phyloP scores from a whole-genome alignment of 2,888 invertebrate genomes.

The Poecilus cupreus region DNA sequence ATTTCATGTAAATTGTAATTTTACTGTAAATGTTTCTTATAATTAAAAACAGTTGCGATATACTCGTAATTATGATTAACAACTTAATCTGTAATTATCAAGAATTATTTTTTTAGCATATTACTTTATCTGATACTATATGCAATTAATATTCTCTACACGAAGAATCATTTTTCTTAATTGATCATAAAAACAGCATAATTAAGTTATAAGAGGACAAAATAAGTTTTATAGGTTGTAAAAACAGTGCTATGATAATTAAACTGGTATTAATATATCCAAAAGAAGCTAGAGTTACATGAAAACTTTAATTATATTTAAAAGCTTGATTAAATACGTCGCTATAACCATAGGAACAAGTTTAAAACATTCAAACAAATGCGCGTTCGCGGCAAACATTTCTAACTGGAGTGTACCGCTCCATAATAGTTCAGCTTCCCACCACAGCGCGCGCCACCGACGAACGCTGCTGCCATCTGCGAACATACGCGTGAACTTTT shows the following conservation, averaged over 20 bases:
- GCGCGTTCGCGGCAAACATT: conserved; percentile 7
- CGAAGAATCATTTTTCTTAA: conserved; percentile 10
- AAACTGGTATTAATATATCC: neutral
- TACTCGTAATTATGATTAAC: neutral
- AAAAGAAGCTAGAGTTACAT: too few species aligned
- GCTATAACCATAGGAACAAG: neutral
- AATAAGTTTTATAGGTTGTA: neutral
- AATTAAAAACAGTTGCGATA: too few species aligned
- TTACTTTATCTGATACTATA: neutral
- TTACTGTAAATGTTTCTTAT: too few species aligned
- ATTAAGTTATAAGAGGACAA: conserved; percentile 12
- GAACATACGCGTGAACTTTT: conserved; percentile 61
- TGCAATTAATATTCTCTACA: conserved; percentile 10
- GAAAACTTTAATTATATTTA: too few species aligned
- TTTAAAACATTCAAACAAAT: neutral
- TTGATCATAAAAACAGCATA: conserved; percentile 13
- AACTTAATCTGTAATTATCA: neutral
- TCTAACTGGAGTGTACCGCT: conserved; percentile 28
- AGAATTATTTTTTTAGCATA: neutral
- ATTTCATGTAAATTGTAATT: too few species aligned
- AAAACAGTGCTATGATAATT: neutral
- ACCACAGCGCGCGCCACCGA: conserved; percentile 61
- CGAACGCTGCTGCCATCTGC: conserved; percentile 63
- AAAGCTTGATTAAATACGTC: too few species aligned
- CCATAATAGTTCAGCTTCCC: conserved; percentile 60